Evolutionary conservation across 1,140 invertebrate species (phyloP).

Genomic region (Drosophila rhopaloa): DNA sequence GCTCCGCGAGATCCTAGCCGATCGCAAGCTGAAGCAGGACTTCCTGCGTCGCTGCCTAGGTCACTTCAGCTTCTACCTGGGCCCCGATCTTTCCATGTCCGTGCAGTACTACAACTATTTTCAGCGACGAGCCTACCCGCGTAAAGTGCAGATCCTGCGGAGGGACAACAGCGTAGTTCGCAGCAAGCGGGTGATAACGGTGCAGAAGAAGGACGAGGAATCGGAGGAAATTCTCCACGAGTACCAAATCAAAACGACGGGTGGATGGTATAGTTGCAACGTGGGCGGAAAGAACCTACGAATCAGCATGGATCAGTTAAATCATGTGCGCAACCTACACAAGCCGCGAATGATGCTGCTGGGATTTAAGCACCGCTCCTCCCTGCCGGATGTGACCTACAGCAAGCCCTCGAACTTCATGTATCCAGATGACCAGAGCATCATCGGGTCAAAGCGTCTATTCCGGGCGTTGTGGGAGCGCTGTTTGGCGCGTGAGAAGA

Average conservation of each 20-base stretch:
- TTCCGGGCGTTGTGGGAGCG: slow-evolving; percentile 80
- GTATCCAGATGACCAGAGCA: slow-evolving; percentile 77
- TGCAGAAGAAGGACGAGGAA: slow-evolving; percentile 52
- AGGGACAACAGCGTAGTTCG: slow-evolving; percentile 71
- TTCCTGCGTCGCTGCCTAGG: slow-evolving; percentile 70
- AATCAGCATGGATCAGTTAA: slow-evolving; percentile 61
- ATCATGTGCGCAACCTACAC: slow-evolving; percentile 62
- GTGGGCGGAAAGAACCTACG: slow-evolving; percentile 48
- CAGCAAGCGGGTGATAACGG: slow-evolving; percentile 61
- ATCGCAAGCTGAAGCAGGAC: slow-evolving; percentile 76
- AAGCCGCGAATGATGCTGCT: slow-evolving; percentile 71
- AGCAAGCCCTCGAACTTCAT: slow-evolving; percentile 76
- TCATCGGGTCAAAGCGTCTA: slow-evolving; percentile 76
- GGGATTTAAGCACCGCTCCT: slow-evolving; percentile 76
- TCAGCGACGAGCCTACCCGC: slow-evolving; percentile 56
- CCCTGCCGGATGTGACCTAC: slow-evolving; percentile 51
- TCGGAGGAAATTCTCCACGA: slow-evolving; percentile 55
- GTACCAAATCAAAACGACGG: slow-evolving; percentile 61
- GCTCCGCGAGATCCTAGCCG: slow-evolving; percentile 68
- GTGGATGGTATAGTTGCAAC: slow-evolving; percentile 66
- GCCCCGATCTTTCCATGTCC: slow-evolving; percentile 64
- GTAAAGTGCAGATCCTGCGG: slow-evolving; percentile 65
- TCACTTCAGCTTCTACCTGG: slow-evolving; percentile 70
- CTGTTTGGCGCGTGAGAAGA: slow-evolving; percentile 74
- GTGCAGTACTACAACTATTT: slow-evolving; percentile 79